Evolutionary conservation across 2,888 invertebrate genomes (phyloP).

Genomic region (Resseliella maxima): DNA sequence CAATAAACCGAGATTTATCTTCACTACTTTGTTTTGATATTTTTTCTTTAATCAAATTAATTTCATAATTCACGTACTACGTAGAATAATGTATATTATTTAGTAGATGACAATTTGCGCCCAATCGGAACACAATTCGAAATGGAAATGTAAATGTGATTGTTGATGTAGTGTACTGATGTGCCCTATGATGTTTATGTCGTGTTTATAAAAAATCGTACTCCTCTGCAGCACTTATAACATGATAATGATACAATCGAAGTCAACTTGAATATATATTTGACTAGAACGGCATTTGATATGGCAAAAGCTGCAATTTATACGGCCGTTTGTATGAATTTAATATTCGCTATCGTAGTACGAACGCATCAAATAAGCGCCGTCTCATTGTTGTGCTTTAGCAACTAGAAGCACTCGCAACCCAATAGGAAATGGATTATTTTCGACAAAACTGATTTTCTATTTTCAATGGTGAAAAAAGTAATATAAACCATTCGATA

Average conservation of each 20-base stretch:
- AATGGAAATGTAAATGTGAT: slow-evolving; percentile 49
- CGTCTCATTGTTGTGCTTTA: no score
- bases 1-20: no score
- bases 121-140: slow-evolving; percentile 6
- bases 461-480: no score
- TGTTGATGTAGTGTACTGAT: slow-evolving; percentile 30
- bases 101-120: background rate
- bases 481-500: no score
- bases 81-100: no score
- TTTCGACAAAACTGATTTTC: no score
- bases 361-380: no score
- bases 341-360: no score
- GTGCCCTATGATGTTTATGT: slow-evolving; percentile 5
- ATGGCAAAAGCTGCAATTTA: background rate
- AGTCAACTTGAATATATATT: background rate
- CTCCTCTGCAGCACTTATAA: slow-evolving; percentile 45
- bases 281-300: background rate
- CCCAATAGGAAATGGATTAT: no score
- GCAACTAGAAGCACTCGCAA: no score
- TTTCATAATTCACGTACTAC: background rate
- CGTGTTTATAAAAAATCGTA: background rate
- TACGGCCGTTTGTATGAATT: background rate
- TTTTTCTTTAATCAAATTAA: background rate
- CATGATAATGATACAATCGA: background rate
- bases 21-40: background rate